Conservation (phyloP, 2,797 vertebrate genomes). For the Phaenicophaeus curvirostris region DNA sequence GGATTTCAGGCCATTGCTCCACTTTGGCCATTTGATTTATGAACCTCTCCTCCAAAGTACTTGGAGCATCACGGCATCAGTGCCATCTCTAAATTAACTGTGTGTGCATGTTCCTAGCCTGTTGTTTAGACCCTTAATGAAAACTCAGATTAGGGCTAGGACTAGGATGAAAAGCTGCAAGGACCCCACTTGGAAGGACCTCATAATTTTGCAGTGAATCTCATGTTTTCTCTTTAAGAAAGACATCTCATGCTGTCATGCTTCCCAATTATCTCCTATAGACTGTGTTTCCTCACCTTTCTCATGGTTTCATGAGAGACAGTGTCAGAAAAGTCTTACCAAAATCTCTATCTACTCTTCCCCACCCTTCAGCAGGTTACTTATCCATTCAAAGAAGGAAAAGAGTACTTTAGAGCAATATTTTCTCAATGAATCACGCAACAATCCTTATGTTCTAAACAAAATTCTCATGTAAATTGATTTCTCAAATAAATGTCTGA, state of each 20-base stretch:
- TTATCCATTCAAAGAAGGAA: slow-evolving; percentile 50
- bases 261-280: neutral
- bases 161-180: neutral
- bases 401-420: slow-evolving; percentile 12
- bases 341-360: neutral
- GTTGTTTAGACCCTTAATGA: neutral
- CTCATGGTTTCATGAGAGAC: neutral
- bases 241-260: neutral
- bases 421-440: slow-evolving; percentile 33
- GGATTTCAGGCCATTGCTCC: neutral
- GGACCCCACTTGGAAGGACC: neutral
- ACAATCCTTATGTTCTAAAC: neutral
- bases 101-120: neutral
- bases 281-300: neutral
- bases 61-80: neutral
- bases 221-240: neutral
- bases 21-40: neutral
- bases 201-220: neutral
- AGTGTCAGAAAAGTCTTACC: neutral
- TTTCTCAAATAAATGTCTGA: slow-evolving; percentile 8
- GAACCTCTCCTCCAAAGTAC: neutral
- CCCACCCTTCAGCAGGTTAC: neutral
- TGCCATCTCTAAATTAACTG: neutral
- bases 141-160: neutral
- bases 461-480: neutral